These are phyloP conservation scores for Chelmon rostratus DNA, from an alignment of 2,797 vertebrate species.

Conservation along the genomic window DNA sequence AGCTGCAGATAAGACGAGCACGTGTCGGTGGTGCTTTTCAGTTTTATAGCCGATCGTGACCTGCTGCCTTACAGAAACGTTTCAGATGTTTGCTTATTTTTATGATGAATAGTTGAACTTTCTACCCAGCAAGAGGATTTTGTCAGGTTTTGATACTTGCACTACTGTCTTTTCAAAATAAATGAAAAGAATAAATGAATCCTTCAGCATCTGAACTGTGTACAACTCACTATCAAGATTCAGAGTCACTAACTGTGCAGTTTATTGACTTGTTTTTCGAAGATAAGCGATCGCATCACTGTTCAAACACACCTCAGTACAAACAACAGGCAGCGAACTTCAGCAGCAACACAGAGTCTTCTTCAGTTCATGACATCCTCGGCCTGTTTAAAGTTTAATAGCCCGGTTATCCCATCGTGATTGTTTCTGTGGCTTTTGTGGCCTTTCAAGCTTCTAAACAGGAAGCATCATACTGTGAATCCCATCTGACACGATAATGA, in stretches of 20 bases:
- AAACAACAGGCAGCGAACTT: neutral
- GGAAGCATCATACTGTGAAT: neutral
- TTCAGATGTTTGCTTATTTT: no score
- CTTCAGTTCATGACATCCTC: neutral
- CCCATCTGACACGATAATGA: slow-evolving; percentile 11
- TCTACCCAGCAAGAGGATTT: no score
- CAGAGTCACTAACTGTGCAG: neutral
- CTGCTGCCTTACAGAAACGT: no score
- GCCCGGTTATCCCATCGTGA: neutral
- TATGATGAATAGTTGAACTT: no score
- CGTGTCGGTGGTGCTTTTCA: no score
- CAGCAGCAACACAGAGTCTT: neutral
- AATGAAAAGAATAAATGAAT: no score
- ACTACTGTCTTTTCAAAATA: no score
- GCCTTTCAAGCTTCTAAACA: slow-evolving; percentile 16
- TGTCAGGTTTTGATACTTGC: no score
- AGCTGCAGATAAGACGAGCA: no score
- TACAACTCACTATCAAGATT: neutral
- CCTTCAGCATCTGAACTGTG: no score
- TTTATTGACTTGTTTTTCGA: neutral
- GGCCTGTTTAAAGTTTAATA: slow-evolving; percentile 2
- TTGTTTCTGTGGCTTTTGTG: slow-evolving; percentile 7
- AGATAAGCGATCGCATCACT: neutral
- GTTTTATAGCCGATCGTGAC: no score
- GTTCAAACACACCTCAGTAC: neutral